Percentiles rank a stretch among this genome's conserved stretches.
These are phyloP conservation scores for Drosophila simulans DNA, from an alignment of 1,140 invertebrate species.

Conservation along the genomic window DNA sequence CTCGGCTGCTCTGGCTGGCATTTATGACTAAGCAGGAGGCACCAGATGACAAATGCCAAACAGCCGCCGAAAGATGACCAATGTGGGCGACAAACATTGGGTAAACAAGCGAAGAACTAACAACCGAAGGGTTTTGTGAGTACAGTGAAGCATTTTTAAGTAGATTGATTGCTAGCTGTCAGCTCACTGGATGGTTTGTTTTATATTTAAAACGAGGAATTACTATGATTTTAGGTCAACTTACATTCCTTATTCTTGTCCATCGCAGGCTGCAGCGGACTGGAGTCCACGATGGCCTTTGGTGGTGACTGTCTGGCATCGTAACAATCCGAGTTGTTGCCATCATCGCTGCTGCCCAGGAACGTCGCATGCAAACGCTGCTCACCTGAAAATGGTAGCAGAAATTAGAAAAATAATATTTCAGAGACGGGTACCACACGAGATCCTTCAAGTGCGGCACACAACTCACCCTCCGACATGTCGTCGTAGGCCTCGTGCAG, in stretches of 20 bases:
- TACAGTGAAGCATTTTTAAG: background rate
- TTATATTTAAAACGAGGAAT: background rate
- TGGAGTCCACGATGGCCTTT: conserved; percentile 96
- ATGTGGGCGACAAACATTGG: conserved; percentile 57
- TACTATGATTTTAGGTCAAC: conserved; percentile 76
- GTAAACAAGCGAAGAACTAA: conserved; percentile 48
- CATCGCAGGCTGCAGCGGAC: conserved; percentile 95
- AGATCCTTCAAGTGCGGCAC: background rate
- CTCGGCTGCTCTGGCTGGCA: conserved; percentile 9
- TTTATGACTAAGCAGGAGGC: conserved; percentile 55
- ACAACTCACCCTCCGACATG: conserved; percentile 87
- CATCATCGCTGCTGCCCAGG: conserved; percentile 81
- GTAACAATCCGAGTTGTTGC: conserved; percentile 82
- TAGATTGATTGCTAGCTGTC: background rate
- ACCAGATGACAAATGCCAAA: conserved; percentile 72
- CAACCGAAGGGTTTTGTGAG: conserved; percentile 26
- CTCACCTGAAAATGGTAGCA: conserved; percentile 54
- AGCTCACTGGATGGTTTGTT: background rate
- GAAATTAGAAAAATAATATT: background rate
- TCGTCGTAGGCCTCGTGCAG: conserved; percentile 84
- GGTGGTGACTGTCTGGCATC: conserved; percentile 90
- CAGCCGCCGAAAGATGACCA: conserved; percentile 51
- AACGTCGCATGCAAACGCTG: conserved; percentile 80
- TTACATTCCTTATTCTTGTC: conserved; percentile 99
- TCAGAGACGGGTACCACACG: background rate